A percentile compares a stretch with the other conserved stretches of the same genome.
These are phyloP conservation scores for Aegotheles bennettii DNA, from an alignment of 2,113 vertebrate genomes.

Conservation along the genomic window DNA sequence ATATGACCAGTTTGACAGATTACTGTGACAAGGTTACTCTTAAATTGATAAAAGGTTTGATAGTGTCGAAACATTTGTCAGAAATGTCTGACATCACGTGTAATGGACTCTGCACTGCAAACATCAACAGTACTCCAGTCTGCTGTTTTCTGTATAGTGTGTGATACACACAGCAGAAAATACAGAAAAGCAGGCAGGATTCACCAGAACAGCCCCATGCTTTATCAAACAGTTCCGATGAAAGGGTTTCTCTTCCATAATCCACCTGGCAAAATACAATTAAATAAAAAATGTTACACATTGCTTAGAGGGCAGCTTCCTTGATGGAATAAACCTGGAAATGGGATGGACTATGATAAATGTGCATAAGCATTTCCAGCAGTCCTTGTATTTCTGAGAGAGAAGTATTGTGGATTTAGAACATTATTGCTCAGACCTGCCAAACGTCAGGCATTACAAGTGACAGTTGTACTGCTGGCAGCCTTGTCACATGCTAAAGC, in stretches of 20 bases:
- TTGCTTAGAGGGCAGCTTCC: not conserved
- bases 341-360: not conserved
- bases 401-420: not conserved
- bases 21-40: conserved; percentile 73
- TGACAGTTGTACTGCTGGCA: not conserved
- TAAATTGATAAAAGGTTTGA: conserved; percentile 79
- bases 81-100: conserved; percentile 57
- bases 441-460: not conserved
- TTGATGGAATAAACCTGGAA: not conserved
- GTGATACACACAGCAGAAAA: not conserved
- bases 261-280: not conserved
- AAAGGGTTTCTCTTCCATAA: not conserved
- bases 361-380: not conserved
- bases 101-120: conserved; percentile 58
- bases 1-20: conserved; percentile 73
- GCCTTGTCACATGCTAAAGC: not conserved
- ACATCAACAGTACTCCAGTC: conserved; percentile 12
- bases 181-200: not conserved
- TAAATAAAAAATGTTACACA: not conserved
- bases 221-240: not conserved
- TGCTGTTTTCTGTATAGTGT: not conserved
- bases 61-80: conserved; percentile 76
- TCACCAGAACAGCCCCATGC: not conserved
- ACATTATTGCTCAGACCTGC: not conserved
- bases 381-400: not conserved